phyloP scores from a whole-genome alignment of 2,888 invertebrate species.

The Leptinotarsa rubiginosa region DNA sequence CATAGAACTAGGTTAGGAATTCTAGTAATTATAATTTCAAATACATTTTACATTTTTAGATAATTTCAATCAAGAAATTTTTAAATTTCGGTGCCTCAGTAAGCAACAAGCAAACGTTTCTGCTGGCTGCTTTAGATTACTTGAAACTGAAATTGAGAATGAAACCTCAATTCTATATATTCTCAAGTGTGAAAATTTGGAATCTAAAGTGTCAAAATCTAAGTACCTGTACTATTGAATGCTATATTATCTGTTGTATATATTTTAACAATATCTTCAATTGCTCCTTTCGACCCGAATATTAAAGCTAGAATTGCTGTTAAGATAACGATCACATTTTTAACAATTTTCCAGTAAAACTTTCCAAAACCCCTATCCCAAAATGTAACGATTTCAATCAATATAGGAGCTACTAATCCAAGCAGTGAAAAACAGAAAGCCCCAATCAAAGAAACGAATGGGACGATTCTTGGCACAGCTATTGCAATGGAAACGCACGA shows the following conservation, averaged over 20 bases:
- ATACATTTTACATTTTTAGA: too few species aligned
- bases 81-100: too few species aligned
- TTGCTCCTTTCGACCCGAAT: slow-evolving; percentile 81
- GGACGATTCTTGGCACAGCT: slow-evolving; percentile 87
- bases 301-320: slow-evolving; percentile 85
- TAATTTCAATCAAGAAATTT: too few species aligned
- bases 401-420: slow-evolving; percentile 87
- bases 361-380: slow-evolving; percentile 87
- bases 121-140: background rate
- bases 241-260: slow-evolving; percentile 34
- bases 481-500: slow-evolving; percentile 83
- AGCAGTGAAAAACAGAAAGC: slow-evolving; percentile 93
- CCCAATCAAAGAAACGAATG: slow-evolving; percentile 92
- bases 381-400: slow-evolving; percentile 86
- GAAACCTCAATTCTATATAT: background rate
- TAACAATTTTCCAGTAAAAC: slow-evolving; percentile 79
- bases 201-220: background rate
- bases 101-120: too few species aligned
- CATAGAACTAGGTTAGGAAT: too few species aligned
- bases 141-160: background rate
- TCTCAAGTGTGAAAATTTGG: background rate
- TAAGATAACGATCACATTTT: slow-evolving; percentile 79
- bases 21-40: too few species aligned
- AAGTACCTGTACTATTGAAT: slow-evolving; percentile 9
- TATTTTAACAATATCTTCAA: slow-evolving; percentile 70